Evolutionary conservation across 30 jellyfish, hydroid and myxozoan species (phyloP).

Genomic region (Turritopsis dohrnii): DNA sequence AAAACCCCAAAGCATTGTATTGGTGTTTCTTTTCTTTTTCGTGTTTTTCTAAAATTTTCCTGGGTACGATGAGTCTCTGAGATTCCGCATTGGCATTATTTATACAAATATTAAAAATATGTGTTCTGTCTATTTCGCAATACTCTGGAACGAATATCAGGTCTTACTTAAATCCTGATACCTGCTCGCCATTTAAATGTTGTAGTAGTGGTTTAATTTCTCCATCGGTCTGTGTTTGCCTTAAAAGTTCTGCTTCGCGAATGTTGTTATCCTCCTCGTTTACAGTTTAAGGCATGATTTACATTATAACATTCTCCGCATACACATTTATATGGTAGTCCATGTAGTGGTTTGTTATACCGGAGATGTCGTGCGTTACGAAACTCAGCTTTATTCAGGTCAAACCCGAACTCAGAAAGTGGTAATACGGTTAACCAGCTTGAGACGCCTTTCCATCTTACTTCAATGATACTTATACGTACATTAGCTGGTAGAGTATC

Average conservation of each 20-base stretch:
- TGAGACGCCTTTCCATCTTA: constrained; percentile 20
- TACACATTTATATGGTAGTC: constrained; percentile 20
- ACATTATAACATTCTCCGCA: too few relatives aligned
- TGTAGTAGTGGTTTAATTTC: constrained; percentile 20
- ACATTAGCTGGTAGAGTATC: neutral
- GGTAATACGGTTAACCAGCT: constrained; percentile 19
- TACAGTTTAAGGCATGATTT: too few relatives aligned
- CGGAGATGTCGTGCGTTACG: constrained; percentile 17
- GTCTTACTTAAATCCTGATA: constrained; percentile 22
- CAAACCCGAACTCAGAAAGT: constrained; percentile 9
- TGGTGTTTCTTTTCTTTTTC: constrained; percentile 15
- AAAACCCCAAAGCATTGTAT: too few relatives aligned
- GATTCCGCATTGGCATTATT: constrained; percentile 13
- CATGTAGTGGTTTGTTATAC: constrained; percentile 4
- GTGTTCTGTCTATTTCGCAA: constrained; percentile 24
- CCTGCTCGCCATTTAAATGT: constrained; percentile 14
- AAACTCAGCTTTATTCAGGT: constrained; percentile 7
- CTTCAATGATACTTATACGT: neutral
- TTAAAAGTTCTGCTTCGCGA: too few relatives aligned
- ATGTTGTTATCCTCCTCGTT: too few relatives aligned
- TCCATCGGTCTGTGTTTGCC: constrained; percentile 19
- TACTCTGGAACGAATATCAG: constrained; percentile 18
- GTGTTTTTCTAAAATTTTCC: constrained; percentile 8
- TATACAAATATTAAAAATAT: constrained; percentile 13
- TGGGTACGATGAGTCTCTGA: too few relatives aligned